phyloP scores from a whole-genome alignment of 2,113 vertebrate genomes.

The Pelecanus crispus region DNA sequence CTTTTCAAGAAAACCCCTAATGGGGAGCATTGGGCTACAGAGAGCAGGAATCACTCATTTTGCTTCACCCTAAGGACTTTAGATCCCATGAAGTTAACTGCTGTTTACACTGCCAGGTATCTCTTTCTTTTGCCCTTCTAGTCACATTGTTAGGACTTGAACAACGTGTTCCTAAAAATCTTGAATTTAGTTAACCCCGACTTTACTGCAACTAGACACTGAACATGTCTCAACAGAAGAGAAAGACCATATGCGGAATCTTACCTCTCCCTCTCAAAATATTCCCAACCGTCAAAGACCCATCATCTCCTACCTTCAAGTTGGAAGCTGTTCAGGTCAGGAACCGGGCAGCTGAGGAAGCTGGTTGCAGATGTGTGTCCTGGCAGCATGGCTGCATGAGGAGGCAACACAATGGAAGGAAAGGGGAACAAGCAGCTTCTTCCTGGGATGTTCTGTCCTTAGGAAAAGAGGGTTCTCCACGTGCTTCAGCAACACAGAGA shows the following conservation, averaged over 20 bases:
- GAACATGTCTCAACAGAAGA: background rate
- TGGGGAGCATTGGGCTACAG: background rate
- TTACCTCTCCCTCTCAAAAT: background rate
- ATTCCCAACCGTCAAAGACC: background rate
- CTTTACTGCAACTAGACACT: background rate
- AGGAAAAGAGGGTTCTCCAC: background rate
- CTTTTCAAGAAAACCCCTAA: background rate
- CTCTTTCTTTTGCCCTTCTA: background rate
- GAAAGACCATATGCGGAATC: background rate
- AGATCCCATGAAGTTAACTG: background rate
- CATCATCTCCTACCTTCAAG: background rate
- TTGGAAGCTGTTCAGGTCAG: background rate
- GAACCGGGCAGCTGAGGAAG: rapidly evolving
- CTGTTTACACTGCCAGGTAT: background rate
- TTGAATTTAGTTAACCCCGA: background rate
- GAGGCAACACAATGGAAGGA: too few relatives aligned
- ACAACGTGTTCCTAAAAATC: background rate
- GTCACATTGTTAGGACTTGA: background rate
- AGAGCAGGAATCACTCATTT: background rate
- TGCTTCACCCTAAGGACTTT: too few relatives aligned
- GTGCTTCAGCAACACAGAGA: background rate
- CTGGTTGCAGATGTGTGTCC: background rate
- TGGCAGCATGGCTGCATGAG: background rate
- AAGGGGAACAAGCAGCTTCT: background rate
- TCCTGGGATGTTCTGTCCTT: background rate